phyloP scores from a whole-genome alignment of 1,140 invertebrate species.

The Steinernema feltiae region DNA sequence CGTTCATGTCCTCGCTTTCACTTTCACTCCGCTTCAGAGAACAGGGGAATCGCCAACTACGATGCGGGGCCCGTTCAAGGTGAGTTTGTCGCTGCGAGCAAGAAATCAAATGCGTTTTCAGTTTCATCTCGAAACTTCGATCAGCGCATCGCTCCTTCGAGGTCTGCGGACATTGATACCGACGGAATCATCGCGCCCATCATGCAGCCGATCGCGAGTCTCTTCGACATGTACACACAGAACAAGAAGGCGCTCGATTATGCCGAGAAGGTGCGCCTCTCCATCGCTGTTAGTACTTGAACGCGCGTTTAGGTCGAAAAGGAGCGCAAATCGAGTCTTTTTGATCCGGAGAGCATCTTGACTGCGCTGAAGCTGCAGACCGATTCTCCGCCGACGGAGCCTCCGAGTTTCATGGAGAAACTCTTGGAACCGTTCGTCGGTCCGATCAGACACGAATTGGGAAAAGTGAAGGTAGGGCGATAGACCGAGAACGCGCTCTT shows the following conservation, averaged over 20 bases:
- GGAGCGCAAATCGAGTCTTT: neutral
- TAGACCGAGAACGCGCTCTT: neutral
- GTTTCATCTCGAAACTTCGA: neutral
- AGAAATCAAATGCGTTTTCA: neutral
- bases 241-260: constrained; percentile 14
- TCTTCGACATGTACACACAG: constrained; percentile 13
- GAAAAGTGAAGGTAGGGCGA: constrained; percentile 16
- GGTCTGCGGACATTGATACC: constrained; percentile 15
- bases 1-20: neutral
- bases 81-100: neutral
- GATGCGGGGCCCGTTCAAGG: neutral
- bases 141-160: neutral
- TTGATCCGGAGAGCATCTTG: neutral
- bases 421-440: constrained; percentile 24
- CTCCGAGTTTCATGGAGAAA: constrained; percentile 23
- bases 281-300: neutral
- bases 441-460: constrained; percentile 21
- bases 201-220: constrained; percentile 6
- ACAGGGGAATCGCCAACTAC: neutral
- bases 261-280: constrained; percentile 12
- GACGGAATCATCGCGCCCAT: constrained; percentile 18
- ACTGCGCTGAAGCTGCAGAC: neutral
- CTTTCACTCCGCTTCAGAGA: constrained; percentile 2
- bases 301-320: neutral
- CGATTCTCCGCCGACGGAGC: neutral